These are phyloP conservation scores for Melanotaenia nigrans DNA, from an alignment of 2,797 vertebrate species.

Conservation along the genomic window DNA sequence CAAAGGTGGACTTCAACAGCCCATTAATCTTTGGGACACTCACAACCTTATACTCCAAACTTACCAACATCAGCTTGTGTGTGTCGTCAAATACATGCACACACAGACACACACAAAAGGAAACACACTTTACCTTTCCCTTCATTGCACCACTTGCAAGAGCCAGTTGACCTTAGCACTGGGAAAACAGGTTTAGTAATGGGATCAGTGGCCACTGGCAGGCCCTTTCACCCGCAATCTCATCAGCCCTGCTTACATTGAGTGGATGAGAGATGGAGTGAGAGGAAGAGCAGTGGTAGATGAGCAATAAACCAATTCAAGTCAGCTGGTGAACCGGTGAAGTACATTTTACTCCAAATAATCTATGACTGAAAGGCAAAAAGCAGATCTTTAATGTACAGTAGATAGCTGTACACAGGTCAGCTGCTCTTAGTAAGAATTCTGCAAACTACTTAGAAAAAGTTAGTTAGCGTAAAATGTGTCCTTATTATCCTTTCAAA, in stretches of 20 bases:
- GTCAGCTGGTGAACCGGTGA: conserved; percentile 16
- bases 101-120: conserved; percentile 17
- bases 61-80: conserved; percentile 35
- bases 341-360: conserved; percentile 25
- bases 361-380: conserved; percentile 25
- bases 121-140: conserved; percentile 11
- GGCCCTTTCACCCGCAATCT: conserved; percentile 62
- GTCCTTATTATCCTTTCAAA: too few species aligned
- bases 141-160: conserved; percentile 47
- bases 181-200: conserved; percentile 71
- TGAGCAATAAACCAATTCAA: conserved; percentile 37
- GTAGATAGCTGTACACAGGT: background rate
- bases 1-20: conserved; percentile 58
- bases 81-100: conserved; percentile 44
- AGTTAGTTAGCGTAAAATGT: background rate
- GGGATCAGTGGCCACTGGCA: conserved; percentile 67
- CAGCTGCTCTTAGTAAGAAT: background rate
- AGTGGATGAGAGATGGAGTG: conserved; percentile 63
- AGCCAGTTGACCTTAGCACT: conserved; percentile 68
- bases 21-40: conserved; percentile 62
- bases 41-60: conserved; percentile 24
- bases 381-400: conserved; percentile 13
- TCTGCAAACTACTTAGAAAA: background rate
- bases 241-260: conserved; percentile 63
- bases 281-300: conserved; percentile 25